Conservation (phyloP, 2,113 vertebrate genomes). For the Nannospalax galili region DNA sequence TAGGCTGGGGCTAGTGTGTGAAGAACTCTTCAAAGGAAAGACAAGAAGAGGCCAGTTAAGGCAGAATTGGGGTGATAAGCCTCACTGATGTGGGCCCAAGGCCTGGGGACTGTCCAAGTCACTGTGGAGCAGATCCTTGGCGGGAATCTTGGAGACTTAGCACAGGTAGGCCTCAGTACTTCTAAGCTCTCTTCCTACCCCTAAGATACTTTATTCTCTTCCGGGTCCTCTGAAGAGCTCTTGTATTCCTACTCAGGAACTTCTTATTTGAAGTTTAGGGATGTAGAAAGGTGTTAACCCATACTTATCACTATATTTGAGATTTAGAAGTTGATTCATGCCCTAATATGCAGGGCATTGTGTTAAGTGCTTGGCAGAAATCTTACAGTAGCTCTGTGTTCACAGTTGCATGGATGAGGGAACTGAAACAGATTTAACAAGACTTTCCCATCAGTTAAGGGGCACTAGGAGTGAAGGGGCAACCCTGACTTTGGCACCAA, state of each 20-base stretch:
- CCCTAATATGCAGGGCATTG: neutral
- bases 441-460: neutral
- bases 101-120: neutral
- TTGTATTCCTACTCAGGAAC: constrained; percentile 2
- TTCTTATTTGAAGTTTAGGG: neutral
- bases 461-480: neutral
- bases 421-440: neutral
- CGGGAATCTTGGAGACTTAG: neutral
- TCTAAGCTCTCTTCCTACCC: neutral
- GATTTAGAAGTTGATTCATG: neutral
- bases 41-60: neutral
- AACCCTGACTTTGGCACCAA: neutral
- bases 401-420: neutral
- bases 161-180: neutral
- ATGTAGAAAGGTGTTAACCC: neutral
- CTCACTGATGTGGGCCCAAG: neutral
- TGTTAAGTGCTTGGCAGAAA: neutral
- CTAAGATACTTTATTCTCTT: neutral
- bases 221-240: neutral
- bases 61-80: neutral
- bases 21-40: neutral
- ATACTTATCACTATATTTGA: neutral
- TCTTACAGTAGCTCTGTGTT: neutral
- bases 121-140: neutral
- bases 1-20: neutral